Base-by-base conservation (phyloP, 2,797 vertebrate species). In the Onychomys leucogaster region DNA sequence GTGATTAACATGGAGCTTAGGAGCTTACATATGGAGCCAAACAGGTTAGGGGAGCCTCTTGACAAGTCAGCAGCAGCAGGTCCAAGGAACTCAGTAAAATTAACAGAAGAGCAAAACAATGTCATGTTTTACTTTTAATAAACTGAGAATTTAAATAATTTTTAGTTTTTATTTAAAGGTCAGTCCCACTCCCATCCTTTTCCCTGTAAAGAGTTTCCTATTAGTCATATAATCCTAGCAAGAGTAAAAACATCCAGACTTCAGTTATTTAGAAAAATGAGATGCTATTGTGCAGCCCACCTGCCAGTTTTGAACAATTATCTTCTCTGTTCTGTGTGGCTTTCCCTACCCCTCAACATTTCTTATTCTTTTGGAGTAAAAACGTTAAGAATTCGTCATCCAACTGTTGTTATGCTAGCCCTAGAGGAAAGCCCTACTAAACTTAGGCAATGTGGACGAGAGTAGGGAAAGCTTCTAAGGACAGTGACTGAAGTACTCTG, bases 381-480 rank as follows among this genome's bases (percentile, higher is more conserved):
- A 49, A 32, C 49, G 10, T 49, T 16, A 49, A 85, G 43, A 43
- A 67, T 65, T 49, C 19, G 21, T 59, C 57, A 86, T 32, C 34
- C 23, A 73, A n/a, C 25, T 82, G n/a, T 37, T 41, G 19, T 55
- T 91, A 43, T 6, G 43, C 6, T 63, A 63, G n/a, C 41, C 63
- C 29, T 71, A 67, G n/a, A 67, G 37, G 13, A 88, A 90, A 96
- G 49, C 34, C 34, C 57, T 88, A 27, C 37, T 81, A 89, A 89
- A 29, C 13, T 85, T 37, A 83, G 57, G 23, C 8, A 63, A 86
- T 21, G 8, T 37, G n/a, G 19, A 87, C 13, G 1, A 67, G 85
- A 77, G 67, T 2, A 94, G 43, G 43, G 90, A 85, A 89, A 95
- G 76, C 61, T 49, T 82, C n/a, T 52, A 41, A 89, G 80, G 87